Conservation (phyloP, 92 coral and sea anemone species). For the Bergia sp. region DNA sequence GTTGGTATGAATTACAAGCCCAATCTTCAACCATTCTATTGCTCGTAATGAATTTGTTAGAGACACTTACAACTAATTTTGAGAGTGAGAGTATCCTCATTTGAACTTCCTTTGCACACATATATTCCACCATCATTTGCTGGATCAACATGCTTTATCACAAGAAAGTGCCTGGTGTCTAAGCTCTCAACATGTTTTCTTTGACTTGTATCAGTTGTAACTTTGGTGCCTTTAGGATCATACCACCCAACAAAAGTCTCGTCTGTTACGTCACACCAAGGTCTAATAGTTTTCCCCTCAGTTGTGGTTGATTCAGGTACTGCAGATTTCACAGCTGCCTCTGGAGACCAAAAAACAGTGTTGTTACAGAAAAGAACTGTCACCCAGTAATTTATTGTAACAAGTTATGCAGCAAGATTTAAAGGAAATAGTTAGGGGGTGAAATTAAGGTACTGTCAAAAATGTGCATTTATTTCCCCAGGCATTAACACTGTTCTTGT, state of each 20-base stretch:
- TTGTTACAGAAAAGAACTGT: background rate
- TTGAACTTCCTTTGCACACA: conserved; percentile 13
- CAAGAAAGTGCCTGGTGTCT: background rate
- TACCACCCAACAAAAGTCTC: conserved; percentile 45
- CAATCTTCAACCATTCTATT: no score
- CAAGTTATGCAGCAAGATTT: no score
- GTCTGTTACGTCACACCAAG: conserved; percentile 14
- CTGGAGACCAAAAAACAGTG: background rate
- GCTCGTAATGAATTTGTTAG: no score
- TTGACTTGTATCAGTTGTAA: background rate
- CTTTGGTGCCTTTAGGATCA: background rate
- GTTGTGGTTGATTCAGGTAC: background rate
- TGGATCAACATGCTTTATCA: conserved; percentile 18
- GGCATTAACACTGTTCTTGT: no score
- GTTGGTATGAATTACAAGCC: no score
- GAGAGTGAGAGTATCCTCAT: background rate
- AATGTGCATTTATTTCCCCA: no score
- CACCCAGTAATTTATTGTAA: no score
- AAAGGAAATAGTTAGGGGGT: no score
- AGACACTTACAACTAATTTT: conserved; percentile 26
- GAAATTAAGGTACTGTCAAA: no score
- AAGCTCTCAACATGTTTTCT: conserved; percentile 10
- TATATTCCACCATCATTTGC: conserved; percentile 40
- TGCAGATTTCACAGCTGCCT: background rate
- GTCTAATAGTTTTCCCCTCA: background rate